Evolutionary conservation across 2,797 vertebrate species (phyloP).

Genomic region (Chaetophractus vellerosus): DNA sequence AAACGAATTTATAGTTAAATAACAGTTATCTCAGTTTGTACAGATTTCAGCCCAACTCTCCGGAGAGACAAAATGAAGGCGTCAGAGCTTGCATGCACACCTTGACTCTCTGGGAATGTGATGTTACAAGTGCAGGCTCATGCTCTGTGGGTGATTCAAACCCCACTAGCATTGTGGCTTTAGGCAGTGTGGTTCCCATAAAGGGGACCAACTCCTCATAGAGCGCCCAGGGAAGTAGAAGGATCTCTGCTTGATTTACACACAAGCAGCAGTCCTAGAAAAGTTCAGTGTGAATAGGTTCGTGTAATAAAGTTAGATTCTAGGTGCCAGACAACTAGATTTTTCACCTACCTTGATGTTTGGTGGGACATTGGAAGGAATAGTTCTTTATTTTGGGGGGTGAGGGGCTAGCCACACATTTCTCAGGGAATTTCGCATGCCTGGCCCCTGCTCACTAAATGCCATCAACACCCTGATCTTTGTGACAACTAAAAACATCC

Average conservation of each 20-base stretch:
- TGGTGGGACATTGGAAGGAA: background rate
- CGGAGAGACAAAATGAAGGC: background rate
- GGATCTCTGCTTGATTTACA: background rate
- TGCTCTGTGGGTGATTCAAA: fast-evolving
- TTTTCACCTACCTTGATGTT: background rate
- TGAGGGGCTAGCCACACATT: background rate
- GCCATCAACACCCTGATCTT: background rate
- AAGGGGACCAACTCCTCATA: background rate
- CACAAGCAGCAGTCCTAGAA: background rate
- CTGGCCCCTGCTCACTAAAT: fast-evolving
- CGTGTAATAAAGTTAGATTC: background rate
- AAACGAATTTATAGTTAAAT: background rate
- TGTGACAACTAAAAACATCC: background rate
- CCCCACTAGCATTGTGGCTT: background rate
- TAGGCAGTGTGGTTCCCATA: fast-evolving
- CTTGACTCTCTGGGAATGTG: fast-evolving
- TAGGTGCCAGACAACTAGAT: too few relatives aligned
- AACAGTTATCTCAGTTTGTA: background rate
- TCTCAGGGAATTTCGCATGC: background rate
- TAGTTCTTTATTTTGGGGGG: background rate
- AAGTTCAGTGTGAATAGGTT: background rate
- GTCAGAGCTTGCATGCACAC: background rate
- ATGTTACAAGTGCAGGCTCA: fast-evolving
- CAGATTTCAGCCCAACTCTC: background rate
- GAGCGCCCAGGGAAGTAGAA: background rate